A percentile compares a stretch with the other conserved stretches of the same genome.
Evolutionary conservation across 1,140 invertebrate species (phyloP).

Genomic region (Wasmannia auropunctata): DNA sequence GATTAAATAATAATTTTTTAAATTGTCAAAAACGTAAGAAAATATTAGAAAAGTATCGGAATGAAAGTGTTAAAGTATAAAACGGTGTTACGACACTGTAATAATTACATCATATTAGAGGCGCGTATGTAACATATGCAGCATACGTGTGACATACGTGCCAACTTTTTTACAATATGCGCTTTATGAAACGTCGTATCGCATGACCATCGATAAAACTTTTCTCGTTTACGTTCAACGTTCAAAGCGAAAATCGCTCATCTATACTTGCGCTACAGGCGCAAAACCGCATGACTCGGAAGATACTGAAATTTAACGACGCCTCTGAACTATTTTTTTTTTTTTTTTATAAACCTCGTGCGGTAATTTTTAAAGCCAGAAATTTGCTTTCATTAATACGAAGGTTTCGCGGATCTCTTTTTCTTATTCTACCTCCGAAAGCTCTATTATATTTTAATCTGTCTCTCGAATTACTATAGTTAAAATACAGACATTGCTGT

Average conservation of each 20-base stretch:
- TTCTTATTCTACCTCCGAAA: background rate
- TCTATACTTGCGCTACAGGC: background rate
- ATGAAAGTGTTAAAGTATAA: background rate
- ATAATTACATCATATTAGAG: background rate
- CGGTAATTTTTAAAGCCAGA: background rate
- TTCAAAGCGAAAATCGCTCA: slow-evolving; percentile 16
- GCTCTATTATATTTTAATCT: background rate
- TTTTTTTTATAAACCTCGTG: background rate
- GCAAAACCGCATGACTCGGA: background rate
- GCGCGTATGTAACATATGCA: background rate
- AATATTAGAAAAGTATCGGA: background rate
- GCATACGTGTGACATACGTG: background rate
- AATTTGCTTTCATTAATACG: background rate
- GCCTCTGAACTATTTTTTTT: slow-evolving; percentile 9
- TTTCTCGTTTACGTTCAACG: slow-evolving; percentile 15
- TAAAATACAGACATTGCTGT: background rate
- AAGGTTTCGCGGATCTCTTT: background rate
- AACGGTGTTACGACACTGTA: background rate
- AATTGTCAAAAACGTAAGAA: background rate
- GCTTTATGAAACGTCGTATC: slow-evolving; percentile 3
- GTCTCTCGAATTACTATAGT: background rate
- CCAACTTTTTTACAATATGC: slow-evolving; percentile 22
- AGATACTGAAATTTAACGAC: slow-evolving; percentile 24
- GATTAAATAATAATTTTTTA: background rate
- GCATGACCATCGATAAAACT: slow-evolving; percentile 9